A percentile compares a stretch with the other conserved stretches of the same genome.
These are phyloP conservation scores for Epinephelus lanceolatus DNA, from an alignment of 2,113 vertebrate genomes.

Conservation along the genomic window DNA sequence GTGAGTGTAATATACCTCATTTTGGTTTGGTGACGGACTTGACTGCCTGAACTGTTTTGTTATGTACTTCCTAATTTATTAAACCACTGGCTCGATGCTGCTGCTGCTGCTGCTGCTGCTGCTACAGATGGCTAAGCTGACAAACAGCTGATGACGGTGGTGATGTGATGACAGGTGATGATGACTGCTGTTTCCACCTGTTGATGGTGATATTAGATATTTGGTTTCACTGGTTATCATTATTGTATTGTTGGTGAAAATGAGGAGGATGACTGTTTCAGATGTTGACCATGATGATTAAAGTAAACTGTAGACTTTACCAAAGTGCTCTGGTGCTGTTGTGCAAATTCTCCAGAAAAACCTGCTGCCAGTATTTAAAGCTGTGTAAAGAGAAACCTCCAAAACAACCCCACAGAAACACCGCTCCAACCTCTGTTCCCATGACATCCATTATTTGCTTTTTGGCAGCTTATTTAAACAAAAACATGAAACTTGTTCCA, in stretches of 20 bases:
- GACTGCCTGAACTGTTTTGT: constrained; percentile 57
- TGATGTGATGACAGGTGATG: constrained; percentile 11
- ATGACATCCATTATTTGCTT: neutral
- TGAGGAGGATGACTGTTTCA: constrained; percentile 37
- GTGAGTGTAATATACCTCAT: constrained; percentile 71
- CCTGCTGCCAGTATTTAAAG: neutral
- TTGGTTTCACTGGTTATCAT: constrained; percentile 20
- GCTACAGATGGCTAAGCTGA: constrained; percentile 32
- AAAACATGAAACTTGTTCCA: neutral
- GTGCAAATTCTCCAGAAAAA: neutral
- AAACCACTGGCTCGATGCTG: constrained; percentile 37
- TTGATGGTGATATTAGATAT: neutral
- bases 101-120: constrained; percentile 36
- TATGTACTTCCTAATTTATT: constrained; percentile 58
- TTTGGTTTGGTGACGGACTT: constrained; percentile 50
- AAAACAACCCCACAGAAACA: neutral
- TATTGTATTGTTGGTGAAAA: constrained; percentile 26
- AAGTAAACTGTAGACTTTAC: constrained; percentile 53
- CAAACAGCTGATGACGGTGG: neutral
- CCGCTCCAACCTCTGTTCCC: neutral
- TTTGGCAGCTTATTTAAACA: neutral
- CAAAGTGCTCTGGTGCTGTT: constrained; percentile 18
- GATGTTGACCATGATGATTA: constrained; percentile 49
- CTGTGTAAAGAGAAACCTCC: neutral
- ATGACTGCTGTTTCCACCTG: constrained; percentile 20